Conservation (phyloP, 2,797 vertebrate species). For the Epinephelus malabaricus region DNA sequence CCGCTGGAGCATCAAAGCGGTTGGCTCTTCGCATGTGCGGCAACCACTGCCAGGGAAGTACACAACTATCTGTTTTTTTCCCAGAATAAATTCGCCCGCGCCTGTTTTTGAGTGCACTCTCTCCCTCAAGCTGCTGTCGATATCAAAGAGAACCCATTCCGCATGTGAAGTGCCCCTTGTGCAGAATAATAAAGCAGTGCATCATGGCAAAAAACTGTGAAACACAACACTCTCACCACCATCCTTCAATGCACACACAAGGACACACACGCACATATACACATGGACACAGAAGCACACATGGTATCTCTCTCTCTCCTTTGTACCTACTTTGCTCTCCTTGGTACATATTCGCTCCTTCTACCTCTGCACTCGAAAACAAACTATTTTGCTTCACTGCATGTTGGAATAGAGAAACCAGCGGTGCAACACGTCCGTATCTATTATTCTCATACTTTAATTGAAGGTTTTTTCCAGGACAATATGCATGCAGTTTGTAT, state of each 20-base stretch:
- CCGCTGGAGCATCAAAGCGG: slow-evolving; percentile 87
- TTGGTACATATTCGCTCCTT: slow-evolving; percentile 61
- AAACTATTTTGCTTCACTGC: slow-evolving; percentile 58
- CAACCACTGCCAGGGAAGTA: slow-evolving; percentile 81
- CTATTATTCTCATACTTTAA: neutral
- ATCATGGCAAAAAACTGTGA: slow-evolving; percentile 89
- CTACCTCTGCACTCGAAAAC: slow-evolving; percentile 62
- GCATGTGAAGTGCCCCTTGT: slow-evolving; percentile 89
- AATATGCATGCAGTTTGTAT: neutral
- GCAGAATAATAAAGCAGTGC: slow-evolving; percentile 88
- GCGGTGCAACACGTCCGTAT: slow-evolving; percentile 8
- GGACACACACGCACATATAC: slow-evolving; percentile 55
- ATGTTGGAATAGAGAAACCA: slow-evolving; percentile 31
- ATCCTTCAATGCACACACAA: slow-evolving; percentile 71
- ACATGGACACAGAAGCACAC: slow-evolving; percentile 44
- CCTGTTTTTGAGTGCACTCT: slow-evolving; percentile 91
- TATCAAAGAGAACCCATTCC: slow-evolving; percentile 89
- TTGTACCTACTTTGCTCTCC: slow-evolving; percentile 72
- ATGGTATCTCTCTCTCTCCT: slow-evolving; percentile 61
- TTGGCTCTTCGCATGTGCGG: slow-evolving; percentile 79
- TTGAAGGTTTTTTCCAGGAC: slow-evolving; percentile 3
- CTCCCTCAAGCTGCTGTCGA: slow-evolving; percentile 88
- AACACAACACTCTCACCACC: slow-evolving; percentile 84
- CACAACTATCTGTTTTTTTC: slow-evolving; percentile 83
- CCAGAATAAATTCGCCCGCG: slow-evolving; percentile 86